A percentile compares a stretch with the other conserved stretches of the same genome.
These are phyloP conservation scores for Leucophenga maculata DNA, from an alignment of 2,888 invertebrate species.

Conservation along the genomic window DNA sequence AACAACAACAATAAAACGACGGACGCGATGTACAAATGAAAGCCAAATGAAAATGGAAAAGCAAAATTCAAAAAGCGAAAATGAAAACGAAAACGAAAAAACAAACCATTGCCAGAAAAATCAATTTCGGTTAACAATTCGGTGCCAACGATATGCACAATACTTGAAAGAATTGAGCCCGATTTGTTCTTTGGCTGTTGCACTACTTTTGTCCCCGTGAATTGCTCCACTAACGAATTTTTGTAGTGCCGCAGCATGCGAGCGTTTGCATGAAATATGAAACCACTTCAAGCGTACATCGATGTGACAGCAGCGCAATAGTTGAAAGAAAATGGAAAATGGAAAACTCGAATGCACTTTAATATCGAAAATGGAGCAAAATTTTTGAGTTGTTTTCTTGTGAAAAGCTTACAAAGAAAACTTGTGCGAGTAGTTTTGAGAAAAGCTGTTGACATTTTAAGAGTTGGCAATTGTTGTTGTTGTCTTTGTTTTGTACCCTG, in stretches of 20 bases:
- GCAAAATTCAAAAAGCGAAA: slow-evolving; percentile 26
- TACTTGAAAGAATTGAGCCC: neutral
- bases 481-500: no score
- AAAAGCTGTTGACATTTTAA: no score
- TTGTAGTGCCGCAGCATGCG: neutral
- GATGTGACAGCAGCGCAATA: slow-evolving; percentile 25
- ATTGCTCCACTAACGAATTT: neutral
- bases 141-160: slow-evolving; percentile 19
- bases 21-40: no score
- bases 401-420: neutral
- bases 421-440: neutral
- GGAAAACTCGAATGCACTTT: neutral
- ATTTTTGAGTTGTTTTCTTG: slow-evolving; percentile 1
- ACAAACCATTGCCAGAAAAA: slow-evolving; percentile 7
- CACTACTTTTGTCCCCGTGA: slow-evolving; percentile 5
- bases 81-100: neutral
- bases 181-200: no score
- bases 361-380: no score
- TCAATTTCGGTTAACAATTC: slow-evolving; percentile 26
- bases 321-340: neutral
- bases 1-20: no score
- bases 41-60: neutral
- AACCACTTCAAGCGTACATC: slow-evolving; percentile 31
- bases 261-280: slow-evolving; percentile 16
- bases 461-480: no score